Conservation (phyloP, 2,888 invertebrate genomes). For the Drosophila melanosoma region DNA sequence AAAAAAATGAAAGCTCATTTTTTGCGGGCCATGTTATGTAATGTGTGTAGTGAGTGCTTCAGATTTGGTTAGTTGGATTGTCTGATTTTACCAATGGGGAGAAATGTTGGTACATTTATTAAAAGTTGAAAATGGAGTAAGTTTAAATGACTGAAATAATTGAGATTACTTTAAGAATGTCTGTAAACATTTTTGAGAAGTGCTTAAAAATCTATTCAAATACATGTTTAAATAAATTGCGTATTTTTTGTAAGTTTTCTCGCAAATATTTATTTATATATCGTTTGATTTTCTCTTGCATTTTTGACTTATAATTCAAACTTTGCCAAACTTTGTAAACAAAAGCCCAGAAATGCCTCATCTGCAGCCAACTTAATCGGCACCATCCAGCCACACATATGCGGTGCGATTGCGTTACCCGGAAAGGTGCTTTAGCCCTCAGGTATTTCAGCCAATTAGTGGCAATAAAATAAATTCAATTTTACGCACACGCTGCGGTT, state of each 20-base stretch:
- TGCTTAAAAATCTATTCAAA: neutral
- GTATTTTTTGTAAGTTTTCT: neutral
- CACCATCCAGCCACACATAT: constrained; percentile 24
- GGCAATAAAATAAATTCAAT: constrained; percentile 84
- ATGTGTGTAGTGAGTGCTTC: constrained; percentile 34
- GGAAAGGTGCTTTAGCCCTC: constrained; percentile 64
- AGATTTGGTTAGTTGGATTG: constrained; percentile 32
- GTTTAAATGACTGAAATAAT: neutral
- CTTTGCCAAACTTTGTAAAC: constrained; percentile 23
- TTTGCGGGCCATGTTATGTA: constrained; percentile 42
- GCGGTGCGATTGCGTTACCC: constrained; percentile 4
- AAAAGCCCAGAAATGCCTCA: constrained; percentile 25
- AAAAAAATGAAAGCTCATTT: constrained; percentile 36
- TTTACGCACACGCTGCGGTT: constrained; percentile 75
- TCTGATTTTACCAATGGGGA: constrained; percentile 11
- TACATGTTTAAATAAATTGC: neutral
- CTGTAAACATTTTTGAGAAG: neutral
- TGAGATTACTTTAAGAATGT: neutral
- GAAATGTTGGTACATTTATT: neutral
- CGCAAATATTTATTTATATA: neutral
- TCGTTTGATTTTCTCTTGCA: neutral
- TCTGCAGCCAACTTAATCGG: neutral
- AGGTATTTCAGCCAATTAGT: constrained; percentile 83
- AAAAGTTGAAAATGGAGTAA: neutral
- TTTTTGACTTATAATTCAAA: neutral